Evolutionary conservation across 2,113 vertebrate genomes (phyloP).

Genomic region (Oryzias curvinotus): DNA sequence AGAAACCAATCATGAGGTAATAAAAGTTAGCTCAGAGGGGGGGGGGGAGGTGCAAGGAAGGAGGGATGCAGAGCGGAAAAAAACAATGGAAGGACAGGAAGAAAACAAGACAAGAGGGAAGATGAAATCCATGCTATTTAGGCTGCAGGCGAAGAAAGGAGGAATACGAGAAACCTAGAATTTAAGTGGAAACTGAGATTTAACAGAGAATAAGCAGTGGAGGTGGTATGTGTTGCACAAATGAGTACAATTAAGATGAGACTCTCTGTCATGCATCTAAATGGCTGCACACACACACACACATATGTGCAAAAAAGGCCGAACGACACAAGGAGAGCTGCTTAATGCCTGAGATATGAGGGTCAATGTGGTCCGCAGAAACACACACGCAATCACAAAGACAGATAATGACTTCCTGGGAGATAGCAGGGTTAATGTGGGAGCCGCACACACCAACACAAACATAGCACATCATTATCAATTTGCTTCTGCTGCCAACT

Average conservation of each 20-base stretch:
- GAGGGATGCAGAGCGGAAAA: constrained; percentile 10
- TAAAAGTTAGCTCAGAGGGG: constrained; percentile 56
- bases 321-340: constrained; percentile 33
- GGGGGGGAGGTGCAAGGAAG: constrained; percentile 17
- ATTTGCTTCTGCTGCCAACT: constrained; percentile 72
- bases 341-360: constrained; percentile 57
- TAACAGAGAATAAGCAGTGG: constrained; percentile 60
- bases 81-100: constrained; percentile 25
- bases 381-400: constrained; percentile 33
- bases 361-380: constrained; percentile 50
- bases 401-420: constrained; percentile 69
- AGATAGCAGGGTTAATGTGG: constrained; percentile 72
- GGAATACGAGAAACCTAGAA: constrained; percentile 60
- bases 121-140: constrained; percentile 66
- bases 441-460: constrained; percentile 38
- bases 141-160: constrained; percentile 64
- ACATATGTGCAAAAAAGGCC: constrained; percentile 33
- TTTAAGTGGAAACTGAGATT: constrained; percentile 41
- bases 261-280: constrained; percentile 1
- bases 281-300: not conserved
- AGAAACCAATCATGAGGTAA: constrained; percentile 58
- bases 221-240: constrained; percentile 70
- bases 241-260: constrained; percentile 73
- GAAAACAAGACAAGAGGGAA: constrained; percentile 47
- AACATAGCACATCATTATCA: constrained; percentile 76